These are phyloP conservation scores for Drosophila nr. perissopoda DNA, from an alignment of 2,888 invertebrate species.

Conservation along the genomic window DNA sequence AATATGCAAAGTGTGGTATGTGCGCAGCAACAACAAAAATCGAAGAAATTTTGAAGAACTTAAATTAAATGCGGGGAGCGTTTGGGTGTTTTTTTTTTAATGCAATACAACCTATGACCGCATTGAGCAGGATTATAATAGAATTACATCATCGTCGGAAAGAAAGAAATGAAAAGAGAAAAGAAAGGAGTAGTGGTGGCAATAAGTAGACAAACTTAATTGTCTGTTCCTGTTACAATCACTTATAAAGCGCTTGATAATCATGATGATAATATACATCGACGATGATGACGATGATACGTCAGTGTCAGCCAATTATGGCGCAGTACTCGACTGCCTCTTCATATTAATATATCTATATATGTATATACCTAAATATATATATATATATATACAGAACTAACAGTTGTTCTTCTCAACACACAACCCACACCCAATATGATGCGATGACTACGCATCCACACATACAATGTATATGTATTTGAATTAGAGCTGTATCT, in stretches of 20 bases:
- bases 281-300: conserved; percentile 48
- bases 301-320: conserved; percentile 70
- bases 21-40: conserved; percentile 13
- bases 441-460: conserved; percentile 42
- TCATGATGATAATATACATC: neutral
- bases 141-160: conserved; percentile 62
- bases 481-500: conserved; percentile 53
- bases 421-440: conserved; percentile 74
- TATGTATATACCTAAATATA: conserved; percentile 3
- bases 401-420: conserved; percentile 61
- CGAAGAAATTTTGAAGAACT: conserved; percentile 1
- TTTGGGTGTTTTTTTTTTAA: neutral
- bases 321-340: conserved; percentile 60
- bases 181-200: conserved; percentile 17
- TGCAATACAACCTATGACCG: conserved; percentile 51
- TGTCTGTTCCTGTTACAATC: conserved; percentile 44
- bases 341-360: conserved; percentile 3
- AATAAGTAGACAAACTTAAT: conserved; percentile 51
- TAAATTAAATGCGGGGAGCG: conserved; percentile 18
- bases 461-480: conserved; percentile 15
- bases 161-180: conserved; percentile 2
- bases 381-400: conserved; percentile 17
- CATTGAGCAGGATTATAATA: conserved; percentile 49
- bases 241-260: conserved; percentile 24
- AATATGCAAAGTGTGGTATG: conserved; percentile 33